Evolutionary conservation across 2,888 invertebrate species (phyloP).

Genomic region (Caradrina kadenii): DNA sequence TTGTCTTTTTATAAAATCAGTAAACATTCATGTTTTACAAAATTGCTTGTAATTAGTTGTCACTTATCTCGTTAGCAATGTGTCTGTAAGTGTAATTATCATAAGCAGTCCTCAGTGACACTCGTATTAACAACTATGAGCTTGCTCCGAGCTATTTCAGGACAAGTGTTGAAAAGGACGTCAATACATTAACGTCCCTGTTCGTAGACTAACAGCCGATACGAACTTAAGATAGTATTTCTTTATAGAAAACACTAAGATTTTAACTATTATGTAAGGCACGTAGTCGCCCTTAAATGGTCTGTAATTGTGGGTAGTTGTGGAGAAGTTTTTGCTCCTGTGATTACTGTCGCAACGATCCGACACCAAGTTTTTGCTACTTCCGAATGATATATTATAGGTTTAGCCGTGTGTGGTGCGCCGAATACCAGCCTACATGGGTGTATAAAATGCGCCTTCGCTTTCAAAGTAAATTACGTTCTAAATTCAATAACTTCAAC

Average conservation of each 20-base stretch:
- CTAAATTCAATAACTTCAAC: conserved; percentile 35
- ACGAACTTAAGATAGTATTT: conserved; percentile 68
- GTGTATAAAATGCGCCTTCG: conserved; percentile 43
- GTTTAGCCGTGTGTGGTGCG: conserved; percentile 59
- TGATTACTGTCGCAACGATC: conserved; percentile 84
- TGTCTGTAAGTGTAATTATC: conserved; percentile 53
- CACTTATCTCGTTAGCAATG: conserved; percentile 38
- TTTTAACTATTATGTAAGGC: conserved; percentile 83
- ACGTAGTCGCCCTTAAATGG: conserved; percentile 86
- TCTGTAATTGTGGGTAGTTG: conserved; percentile 86
- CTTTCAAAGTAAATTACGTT: conserved; percentile 45
- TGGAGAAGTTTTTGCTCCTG: conserved; percentile 80
- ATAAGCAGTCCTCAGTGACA: conserved; percentile 54
- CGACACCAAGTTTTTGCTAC: conserved; percentile 84
- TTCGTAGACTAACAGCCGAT: conserved; percentile 62
- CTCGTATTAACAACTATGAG: conserved; percentile 56
- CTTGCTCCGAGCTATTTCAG: conserved; percentile 56
- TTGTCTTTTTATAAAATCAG: conserved; percentile 27
- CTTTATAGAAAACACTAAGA: conserved; percentile 78
- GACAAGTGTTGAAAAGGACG: conserved; percentile 58
- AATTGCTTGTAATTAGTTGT: conserved; percentile 40
- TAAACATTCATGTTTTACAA: conserved; percentile 29
- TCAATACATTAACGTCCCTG: conserved; percentile 58
- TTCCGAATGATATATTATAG: conserved; percentile 84
- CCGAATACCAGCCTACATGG: conserved; percentile 46